Evolutionary conservation across 2,797 vertebrate species (phyloP).

Genomic region (Cichlasoma orientale): DNA sequence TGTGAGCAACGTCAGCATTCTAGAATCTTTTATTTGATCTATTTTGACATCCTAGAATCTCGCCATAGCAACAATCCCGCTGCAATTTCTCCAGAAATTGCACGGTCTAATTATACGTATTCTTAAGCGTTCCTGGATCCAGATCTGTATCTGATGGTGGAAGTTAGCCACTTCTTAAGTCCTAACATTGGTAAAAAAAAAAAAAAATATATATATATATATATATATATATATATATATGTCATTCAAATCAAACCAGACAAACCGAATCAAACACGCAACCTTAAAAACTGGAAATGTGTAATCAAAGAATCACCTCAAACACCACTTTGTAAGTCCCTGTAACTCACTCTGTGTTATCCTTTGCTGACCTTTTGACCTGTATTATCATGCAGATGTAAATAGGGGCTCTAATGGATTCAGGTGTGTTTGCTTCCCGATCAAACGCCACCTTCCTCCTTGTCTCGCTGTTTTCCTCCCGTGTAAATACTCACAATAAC

Average conservation of each 20-base stretch:
- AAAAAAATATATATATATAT: too few relatives aligned
- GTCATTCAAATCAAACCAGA: neutral
- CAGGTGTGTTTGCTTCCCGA: slow-evolving; percentile 2
- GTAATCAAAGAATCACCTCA: neutral
- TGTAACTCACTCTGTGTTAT: too few relatives aligned
- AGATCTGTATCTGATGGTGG: neutral
- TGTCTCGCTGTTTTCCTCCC: slow-evolving; percentile 31
- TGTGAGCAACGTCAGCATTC: neutral
- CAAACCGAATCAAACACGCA: too few relatives aligned
- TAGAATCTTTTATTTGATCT: neutral
- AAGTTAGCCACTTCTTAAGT: neutral
- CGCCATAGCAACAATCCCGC: neutral
- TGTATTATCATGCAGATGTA: too few relatives aligned
- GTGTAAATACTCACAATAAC: slow-evolving; percentile 56
- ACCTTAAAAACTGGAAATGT: neutral
- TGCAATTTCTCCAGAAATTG: neutral
- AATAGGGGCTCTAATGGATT: neutral
- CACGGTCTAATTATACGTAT: neutral
- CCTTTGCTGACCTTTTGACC: too few relatives aligned
- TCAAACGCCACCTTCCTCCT: slow-evolving; percentile 25
- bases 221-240: too few relatives aligned
- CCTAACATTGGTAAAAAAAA: neutral
- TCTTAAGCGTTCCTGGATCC: neutral
- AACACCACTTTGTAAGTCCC: too few relatives aligned
- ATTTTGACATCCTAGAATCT: neutral